Evolutionary conservation across 2,888 invertebrate species (phyloP), one percentile per base, ranked within the genome.

Genomic region (Argyra leucocephala): DNA sequence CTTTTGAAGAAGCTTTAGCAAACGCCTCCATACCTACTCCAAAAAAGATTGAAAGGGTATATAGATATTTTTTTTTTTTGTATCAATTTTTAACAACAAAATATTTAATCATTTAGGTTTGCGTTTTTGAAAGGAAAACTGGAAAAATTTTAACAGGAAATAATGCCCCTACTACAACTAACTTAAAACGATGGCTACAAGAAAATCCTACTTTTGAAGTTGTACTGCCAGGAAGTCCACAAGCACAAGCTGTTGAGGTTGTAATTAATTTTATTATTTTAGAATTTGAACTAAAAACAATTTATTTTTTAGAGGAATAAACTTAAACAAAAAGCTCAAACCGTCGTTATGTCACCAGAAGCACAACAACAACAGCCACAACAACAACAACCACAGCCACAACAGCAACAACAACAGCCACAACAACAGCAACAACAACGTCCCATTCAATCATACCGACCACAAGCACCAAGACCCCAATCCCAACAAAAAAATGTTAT

Each of bases 131-230:
- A 76, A 84, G 90, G 62, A 86, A 88, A 75, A 86, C 87, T 37
- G 93, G 93, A 3, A 87, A 86, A 71, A 79, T 86, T 73, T 78
- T 89, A 69, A 84, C 86, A 66, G 94, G 93, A 12, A 83, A 85
- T n/a, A 88, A 86, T 75, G 94, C 94, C 57, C 96, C 96, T 1
- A 89, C 88, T 10, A 87, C 89, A 48, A 84, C 86, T 23, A 90
- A 89, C 74, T 82, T 96, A 48, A 88, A 89, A 73, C 82, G 86
- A 24, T 96, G 93, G 93, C 81, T 96, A 12, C 87, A 89, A 75
- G 88, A 88, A 71, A 90, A 96, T 82, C 94, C 93, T 3, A 89
- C 90, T 0, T 95, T 87, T 78, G 92, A 94, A 82, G 90, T 93
- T 0, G 86, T 93, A 6, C 83, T 86, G 67, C 86, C 88, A 0